A percentile compares a stretch with the other conserved stretches of the same genome.
Conservation (phyloP, 2,113 vertebrate species). For the Daubentonia madagascariensis region DNA sequence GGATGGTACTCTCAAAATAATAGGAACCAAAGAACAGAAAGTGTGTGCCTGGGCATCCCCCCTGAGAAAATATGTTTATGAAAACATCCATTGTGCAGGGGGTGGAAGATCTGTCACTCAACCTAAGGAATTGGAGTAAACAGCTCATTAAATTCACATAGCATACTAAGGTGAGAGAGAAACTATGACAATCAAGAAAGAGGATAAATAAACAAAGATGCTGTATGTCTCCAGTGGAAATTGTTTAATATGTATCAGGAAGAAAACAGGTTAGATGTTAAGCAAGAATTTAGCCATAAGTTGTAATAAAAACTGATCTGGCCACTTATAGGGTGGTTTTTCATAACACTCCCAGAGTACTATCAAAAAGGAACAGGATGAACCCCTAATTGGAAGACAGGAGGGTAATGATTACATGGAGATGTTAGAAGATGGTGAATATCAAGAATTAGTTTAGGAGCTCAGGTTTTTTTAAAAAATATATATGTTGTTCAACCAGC, state of each 20-base stretch:
- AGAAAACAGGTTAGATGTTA: not conserved
- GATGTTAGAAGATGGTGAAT: not conserved
- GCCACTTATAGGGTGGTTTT: not conserved
- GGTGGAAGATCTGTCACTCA: not conserved
- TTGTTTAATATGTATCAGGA: not conserved
- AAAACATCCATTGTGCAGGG: not conserved
- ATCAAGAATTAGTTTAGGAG: not conserved
- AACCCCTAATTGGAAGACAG: not conserved
- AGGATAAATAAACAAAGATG: not conserved
- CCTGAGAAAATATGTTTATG: not conserved
- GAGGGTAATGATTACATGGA: not conserved
- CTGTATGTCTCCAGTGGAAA: not conserved
- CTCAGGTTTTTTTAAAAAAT: not conserved
- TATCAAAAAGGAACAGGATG: not conserved
- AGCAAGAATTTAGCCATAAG: not conserved
- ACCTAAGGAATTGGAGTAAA: not conserved
- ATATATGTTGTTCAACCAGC: not conserved
- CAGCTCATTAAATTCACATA: conserved; percentile 13
- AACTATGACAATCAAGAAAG: not conserved
- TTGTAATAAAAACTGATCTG: not conserved
- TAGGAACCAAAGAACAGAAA: not conserved
- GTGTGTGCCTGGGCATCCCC: not conserved
- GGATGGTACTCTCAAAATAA: not conserved
- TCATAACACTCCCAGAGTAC: not conserved
- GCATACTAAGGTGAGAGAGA: not conserved